A percentile compares a stretch with the other conserved stretches of the same genome.
phyloP scores from a whole-genome alignment of 2,888 invertebrate species.

The Mantis religiosa region DNA sequence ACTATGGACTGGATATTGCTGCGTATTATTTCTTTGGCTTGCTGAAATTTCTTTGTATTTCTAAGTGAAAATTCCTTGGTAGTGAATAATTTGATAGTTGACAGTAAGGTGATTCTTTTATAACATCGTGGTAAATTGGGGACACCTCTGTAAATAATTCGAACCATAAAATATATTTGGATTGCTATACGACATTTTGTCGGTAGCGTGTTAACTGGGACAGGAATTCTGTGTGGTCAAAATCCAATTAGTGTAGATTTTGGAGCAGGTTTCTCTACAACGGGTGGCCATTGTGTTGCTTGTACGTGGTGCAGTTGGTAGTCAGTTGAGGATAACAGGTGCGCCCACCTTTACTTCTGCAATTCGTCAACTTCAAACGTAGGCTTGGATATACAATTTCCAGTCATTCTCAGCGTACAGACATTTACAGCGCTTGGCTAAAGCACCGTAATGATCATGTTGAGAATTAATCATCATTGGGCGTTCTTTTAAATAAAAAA shows the following conservation, averaged over 20 bases:
- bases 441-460: neutral
- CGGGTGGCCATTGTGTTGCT: neutral
- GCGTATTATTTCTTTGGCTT: too few species aligned
- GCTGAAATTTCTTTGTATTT: too few species aligned
- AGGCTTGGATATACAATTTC: neutral
- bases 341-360: neutral
- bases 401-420: neutral
- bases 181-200: neutral
- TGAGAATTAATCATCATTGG: neutral
- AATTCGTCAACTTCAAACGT: neutral
- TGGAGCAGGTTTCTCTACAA: neutral
- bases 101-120: too few species aligned
- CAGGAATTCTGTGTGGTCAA: neutral
- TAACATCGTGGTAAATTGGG: too few species aligned
- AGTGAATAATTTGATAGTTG: too few species aligned
- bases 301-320: neutral
- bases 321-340: neutral
- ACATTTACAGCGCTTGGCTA: neutral
- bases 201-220: neutral
- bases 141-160: too few species aligned
- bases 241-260: neutral
- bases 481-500: neutral
- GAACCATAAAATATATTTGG: neutral
- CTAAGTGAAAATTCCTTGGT: too few species aligned
- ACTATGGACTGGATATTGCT: too few species aligned